Percentiles rank a stretch among this genome's conserved stretches.
Evolutionary conservation across 2,113 vertebrate species (phyloP).

Genomic region (Coracopsis vasa): DNA sequence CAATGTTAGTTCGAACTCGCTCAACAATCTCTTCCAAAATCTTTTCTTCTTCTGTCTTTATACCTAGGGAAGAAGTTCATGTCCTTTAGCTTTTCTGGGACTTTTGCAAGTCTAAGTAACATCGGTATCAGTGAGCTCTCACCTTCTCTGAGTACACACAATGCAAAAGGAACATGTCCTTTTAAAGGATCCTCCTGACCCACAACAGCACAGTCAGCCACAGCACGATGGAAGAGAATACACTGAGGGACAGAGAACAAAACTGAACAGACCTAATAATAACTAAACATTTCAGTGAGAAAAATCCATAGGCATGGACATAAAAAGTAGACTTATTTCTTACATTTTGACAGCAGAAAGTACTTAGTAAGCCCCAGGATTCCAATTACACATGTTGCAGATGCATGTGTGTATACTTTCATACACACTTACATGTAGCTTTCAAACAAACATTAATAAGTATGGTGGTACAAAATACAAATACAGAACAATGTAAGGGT

Average conservation of each 20-base stretch:
- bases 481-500: neutral
- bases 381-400: neutral
- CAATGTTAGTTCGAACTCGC: slow-evolving; percentile 82
- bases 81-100: neutral
- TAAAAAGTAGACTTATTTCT: neutral
- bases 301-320: neutral
- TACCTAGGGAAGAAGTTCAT: slow-evolving; percentile 67
- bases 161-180: slow-evolving; percentile 88
- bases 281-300: neutral
- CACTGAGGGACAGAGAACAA: slow-evolving; percentile 72
- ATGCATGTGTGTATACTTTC: neutral
- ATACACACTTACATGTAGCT: accelerated
- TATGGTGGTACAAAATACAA: neutral
- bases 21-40: slow-evolving; percentile 82
- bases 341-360: neutral
- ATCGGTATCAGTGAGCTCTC: slow-evolving; percentile 25
- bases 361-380: neutral
- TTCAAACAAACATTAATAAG: neutral
- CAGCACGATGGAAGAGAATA: slow-evolving; percentile 80
- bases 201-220: slow-evolving; percentile 95
- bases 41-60: slow-evolving; percentile 66
- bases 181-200: slow-evolving; percentile 90
- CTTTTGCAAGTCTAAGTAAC: neutral
- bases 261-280: neutral
- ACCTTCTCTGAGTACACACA: slow-evolving; percentile 91